Evolutionary conservation across 30 jellyfish, hydroid and myxozoan genomes (phyloP).

Genomic region (Phacellophora camtschatica): DNA sequence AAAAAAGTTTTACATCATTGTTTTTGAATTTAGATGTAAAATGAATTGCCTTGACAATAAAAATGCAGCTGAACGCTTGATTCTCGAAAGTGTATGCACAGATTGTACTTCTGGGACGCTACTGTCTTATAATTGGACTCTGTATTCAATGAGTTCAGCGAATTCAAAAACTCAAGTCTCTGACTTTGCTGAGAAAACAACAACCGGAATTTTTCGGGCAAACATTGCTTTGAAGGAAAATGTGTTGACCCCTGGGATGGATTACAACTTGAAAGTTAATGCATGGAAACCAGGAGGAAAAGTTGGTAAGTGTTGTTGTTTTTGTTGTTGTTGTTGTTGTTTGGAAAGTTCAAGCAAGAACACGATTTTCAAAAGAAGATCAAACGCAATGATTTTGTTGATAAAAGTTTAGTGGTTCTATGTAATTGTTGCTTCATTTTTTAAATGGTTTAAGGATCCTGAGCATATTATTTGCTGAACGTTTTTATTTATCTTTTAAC

Average conservation of each 20-base stretch:
- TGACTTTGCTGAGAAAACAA: conserved; percentile 57
- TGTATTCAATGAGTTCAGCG: background rate
- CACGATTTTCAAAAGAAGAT: too few relatives aligned
- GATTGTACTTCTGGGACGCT: conserved; percentile 56
- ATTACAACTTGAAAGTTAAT: conserved; percentile 63
- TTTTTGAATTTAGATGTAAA: conserved; percentile 55
- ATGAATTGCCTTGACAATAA: conserved; percentile 80
- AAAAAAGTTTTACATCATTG: background rate
- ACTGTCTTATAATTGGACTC: conserved; percentile 70
- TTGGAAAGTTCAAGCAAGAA: too few relatives aligned
- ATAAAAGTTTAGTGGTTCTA: too few relatives aligned
- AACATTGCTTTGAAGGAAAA: conserved; percentile 75
- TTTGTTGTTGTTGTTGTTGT: too few relatives aligned
- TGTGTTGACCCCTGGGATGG: conserved; percentile 54
- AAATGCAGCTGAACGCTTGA: conserved; percentile 72
- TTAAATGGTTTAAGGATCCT: too few relatives aligned
- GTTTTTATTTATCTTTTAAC: too few relatives aligned
- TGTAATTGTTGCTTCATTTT: too few relatives aligned
- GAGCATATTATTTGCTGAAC: too few relatives aligned
- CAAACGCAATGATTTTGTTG: too few relatives aligned
- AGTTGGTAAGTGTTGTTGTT: conserved; percentile 49
- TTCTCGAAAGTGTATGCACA: conserved; percentile 80
- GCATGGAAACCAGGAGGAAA: conserved; percentile 87
- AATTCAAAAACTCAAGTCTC: conserved; percentile 22
- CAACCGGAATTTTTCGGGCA: conserved; percentile 72